Evolutionary conservation across 2,888 invertebrate genomes (phyloP).

Genomic region (Neelides folsomi): DNA sequence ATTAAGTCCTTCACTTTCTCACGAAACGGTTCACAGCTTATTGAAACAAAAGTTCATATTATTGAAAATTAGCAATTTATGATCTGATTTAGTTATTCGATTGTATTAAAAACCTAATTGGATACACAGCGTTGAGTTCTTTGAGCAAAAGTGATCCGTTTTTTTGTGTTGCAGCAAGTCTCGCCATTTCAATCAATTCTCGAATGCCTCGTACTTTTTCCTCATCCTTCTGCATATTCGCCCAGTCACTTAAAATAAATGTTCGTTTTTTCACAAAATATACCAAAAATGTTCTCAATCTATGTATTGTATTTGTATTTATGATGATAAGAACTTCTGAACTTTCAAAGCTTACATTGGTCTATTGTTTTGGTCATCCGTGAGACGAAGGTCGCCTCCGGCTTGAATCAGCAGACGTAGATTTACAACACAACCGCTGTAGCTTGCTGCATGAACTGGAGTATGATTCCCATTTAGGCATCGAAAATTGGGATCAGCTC

Average conservation of each 20-base stretch:
- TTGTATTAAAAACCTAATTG: neutral
- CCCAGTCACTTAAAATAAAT: slow-evolving; percentile 29
- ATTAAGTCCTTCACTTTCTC: slow-evolving; percentile 3
- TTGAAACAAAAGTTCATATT: neutral
- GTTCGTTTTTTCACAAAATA: too few relatives aligned
- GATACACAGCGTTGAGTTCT: slow-evolving; percentile 11
- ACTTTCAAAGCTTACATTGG: slow-evolving; percentile 31
- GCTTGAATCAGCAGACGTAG: slow-evolving; percentile 37
- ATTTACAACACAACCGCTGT: slow-evolving; percentile 36
- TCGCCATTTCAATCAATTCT: slow-evolving; percentile 27
- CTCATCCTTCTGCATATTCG: slow-evolving; percentile 23
- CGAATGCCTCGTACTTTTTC: slow-evolving; percentile 14
- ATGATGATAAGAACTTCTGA: too few relatives aligned
- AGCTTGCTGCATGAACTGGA: slow-evolving; percentile 39
- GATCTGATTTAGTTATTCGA: neutral
- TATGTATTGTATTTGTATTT: too few relatives aligned
- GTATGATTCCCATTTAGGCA: slow-evolving; percentile 37
- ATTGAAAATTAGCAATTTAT: neutral
- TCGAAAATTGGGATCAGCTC: slow-evolving; percentile 40
- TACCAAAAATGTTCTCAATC: too few relatives aligned
- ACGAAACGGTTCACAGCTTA: slow-evolving; percentile 4
- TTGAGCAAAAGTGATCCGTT: slow-evolving; percentile 14
- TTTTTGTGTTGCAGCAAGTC: slow-evolving; percentile 22
- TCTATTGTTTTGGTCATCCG: slow-evolving; percentile 37
- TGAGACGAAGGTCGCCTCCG: slow-evolving; percentile 40